These are phyloP conservation scores for Candidula unifasciata DNA, from an alignment of 2,888 invertebrate species.

Conservation along the genomic window DNA sequence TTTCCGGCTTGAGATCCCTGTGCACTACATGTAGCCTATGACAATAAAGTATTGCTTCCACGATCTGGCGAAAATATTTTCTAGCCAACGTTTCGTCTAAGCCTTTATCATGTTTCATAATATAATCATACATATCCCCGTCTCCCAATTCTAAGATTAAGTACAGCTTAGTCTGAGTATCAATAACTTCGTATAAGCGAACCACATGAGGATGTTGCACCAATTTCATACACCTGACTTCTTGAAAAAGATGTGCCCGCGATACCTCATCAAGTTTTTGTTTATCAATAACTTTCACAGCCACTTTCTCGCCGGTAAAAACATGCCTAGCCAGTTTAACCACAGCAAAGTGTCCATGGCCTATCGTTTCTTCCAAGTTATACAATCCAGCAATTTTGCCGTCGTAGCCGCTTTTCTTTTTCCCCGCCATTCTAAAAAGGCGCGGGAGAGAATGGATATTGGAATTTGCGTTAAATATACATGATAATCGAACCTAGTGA, in stretches of 20 bases:
- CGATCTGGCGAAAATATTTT: constrained; percentile 96
- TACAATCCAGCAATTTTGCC: constrained; percentile 86
- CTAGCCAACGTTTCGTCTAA: constrained; percentile 81
- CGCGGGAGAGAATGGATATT: not conserved
- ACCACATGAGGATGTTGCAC: constrained; percentile 99
- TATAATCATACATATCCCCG: constrained; percentile 98
- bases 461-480: constrained; percentile 25
- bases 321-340: constrained; percentile 98
- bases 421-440: constrained; percentile 61
- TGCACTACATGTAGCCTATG: constrained; percentile 93
- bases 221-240: constrained; percentile 97
- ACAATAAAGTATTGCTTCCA: constrained; percentile 97
- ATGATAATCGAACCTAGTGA: not conserved
- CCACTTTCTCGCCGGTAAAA: constrained; percentile 98
- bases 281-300: constrained; percentile 98
- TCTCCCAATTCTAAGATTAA: constrained; percentile 96
- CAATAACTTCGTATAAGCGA: constrained; percentile 98
- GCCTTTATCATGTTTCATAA: constrained; percentile 94
- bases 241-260: constrained; percentile 88
- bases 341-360: constrained; percentile 98
- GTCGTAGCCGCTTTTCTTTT: constrained; percentile 71
- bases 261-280: constrained; percentile 97
- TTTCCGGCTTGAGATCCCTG: constrained; percentile 98
- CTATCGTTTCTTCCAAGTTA: constrained; percentile 97
- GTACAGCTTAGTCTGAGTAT: constrained; percentile 95